Evolutionary conservation across 2,888 invertebrate genomes (phyloP).

Genomic region (Nomada goodeniana): DNA sequence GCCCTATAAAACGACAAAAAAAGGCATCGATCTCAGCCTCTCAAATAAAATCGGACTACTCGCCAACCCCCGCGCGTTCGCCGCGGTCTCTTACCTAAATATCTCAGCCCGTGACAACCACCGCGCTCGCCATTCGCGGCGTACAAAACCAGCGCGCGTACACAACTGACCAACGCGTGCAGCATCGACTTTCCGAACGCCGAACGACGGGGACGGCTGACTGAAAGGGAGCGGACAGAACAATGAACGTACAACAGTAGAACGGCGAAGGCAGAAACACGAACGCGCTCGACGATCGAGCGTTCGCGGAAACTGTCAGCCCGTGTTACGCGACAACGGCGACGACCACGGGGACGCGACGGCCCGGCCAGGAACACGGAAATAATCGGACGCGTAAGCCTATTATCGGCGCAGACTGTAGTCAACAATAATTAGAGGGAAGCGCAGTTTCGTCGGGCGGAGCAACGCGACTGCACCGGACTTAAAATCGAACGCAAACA

Average conservation of each 20-base stretch:
- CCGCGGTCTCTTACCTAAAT: neutral
- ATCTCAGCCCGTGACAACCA: neutral
- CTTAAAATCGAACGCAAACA: slow-evolving; percentile 69
- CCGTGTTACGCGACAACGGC: slow-evolving; percentile 14
- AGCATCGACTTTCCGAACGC: slow-evolving; percentile 21
- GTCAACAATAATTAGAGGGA: slow-evolving; percentile 70
- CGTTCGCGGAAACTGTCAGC: slow-evolving; percentile 51
- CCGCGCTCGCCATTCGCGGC: neutral
- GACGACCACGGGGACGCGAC: slow-evolving; percentile 9
- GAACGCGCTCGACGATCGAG: slow-evolving; percentile 40
- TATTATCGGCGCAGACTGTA: slow-evolving; percentile 59
- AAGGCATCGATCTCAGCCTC: too few relatives aligned
- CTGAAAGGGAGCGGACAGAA: slow-evolving; percentile 45
- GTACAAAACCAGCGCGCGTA: neutral
- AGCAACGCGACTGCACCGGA: slow-evolving; percentile 32
- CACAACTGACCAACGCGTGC: neutral
- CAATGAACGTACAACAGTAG: slow-evolving; percentile 40
- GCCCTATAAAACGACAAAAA: too few relatives aligned
- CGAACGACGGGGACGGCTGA: slow-evolving; percentile 4
- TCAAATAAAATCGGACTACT: too few relatives aligned
- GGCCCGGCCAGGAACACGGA: slow-evolving; percentile 42
- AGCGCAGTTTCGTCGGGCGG: slow-evolving; percentile 45
- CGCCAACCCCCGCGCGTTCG: too few relatives aligned
- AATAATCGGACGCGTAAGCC: slow-evolving; percentile 66
- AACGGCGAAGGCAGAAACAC: slow-evolving; percentile 28